Conservation (phyloP, 2,797 vertebrate genomes). For the Atherinosoma microstoma region DNA sequence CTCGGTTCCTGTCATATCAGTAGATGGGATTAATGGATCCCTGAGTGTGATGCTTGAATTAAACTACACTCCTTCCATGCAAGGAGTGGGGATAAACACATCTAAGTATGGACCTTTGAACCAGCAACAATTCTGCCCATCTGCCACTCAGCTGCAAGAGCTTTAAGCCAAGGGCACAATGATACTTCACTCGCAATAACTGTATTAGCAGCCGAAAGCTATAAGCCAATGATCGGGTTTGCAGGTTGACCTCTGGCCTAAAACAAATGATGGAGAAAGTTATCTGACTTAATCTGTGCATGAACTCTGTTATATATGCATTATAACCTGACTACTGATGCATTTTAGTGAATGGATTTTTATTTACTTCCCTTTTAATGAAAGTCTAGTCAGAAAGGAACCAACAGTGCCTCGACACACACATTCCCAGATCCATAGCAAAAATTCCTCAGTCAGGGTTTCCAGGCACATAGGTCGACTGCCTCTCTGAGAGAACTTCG, state of each 20-base stretch:
- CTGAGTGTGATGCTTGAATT: constrained; percentile 72
- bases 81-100: constrained; percentile 71
- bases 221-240: constrained; percentile 29
- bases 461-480: not conserved
- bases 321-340: not conserved
- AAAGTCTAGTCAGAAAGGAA: not conserved
- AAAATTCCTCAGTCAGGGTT: not conserved
- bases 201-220: constrained; percentile 29
- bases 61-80: constrained; percentile 63
- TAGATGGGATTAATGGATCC: constrained; percentile 77
- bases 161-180: constrained; percentile 38
- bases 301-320: not conserved
- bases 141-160: constrained; percentile 66
- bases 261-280: constrained; percentile 23
- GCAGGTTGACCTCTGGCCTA: constrained; percentile 36
- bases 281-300: not conserved
- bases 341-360: not conserved
- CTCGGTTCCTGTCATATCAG: constrained; percentile 73
- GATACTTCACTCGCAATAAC: constrained; percentile 34
- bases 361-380: not conserved
- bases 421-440: not conserved
- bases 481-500: not conserved
- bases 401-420: not conserved
- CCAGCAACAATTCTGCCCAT: constrained; percentile 63
- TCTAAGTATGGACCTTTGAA: constrained; percentile 61